These are phyloP conservation scores for Rhinoderma darwinii DNA, from an alignment of 2,113 vertebrate species.

Conservation along the genomic window DNA sequence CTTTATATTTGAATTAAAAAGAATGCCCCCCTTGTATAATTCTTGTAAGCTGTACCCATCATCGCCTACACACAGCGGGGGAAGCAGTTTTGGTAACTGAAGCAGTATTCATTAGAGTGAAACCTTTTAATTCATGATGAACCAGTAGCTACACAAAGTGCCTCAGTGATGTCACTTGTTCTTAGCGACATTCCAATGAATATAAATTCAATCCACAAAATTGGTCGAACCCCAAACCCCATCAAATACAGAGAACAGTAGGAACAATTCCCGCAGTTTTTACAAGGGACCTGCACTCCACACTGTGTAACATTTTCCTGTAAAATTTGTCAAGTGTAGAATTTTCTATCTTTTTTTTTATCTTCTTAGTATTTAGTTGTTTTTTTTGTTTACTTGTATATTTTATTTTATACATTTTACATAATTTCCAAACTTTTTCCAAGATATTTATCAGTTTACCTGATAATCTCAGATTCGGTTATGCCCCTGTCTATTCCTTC, in stretches of 20 bases:
- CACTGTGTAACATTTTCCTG: too few species aligned
- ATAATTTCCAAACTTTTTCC: too few species aligned
- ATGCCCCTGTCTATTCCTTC: too few species aligned
- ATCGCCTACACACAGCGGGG: conserved; percentile 24
- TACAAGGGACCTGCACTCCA: neutral
- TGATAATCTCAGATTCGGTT: too few species aligned
- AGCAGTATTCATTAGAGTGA: neutral
- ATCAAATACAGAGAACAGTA: neutral
- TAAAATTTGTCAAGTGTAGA: too few species aligned
- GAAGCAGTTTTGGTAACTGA: neutral
- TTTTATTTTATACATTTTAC: too few species aligned
- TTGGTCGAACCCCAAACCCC: neutral
- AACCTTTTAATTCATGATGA: neutral
- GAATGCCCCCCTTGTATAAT: conserved; percentile 1
- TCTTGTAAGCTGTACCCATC: neutral
- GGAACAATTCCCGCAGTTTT: neutral
- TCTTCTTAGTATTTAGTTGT: too few species aligned
- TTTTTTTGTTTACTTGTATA: too few species aligned
- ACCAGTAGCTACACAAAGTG: neutral
- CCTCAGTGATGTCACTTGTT: conserved; percentile 11
- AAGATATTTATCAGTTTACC: too few species aligned
- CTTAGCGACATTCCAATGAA: neutral
- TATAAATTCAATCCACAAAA: neutral
- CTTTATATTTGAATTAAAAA: neutral
- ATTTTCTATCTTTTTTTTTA: too few species aligned